Evolutionary conservation across 1,140 invertebrate genomes (phyloP).

Genomic region (Plodia interpunctella): DNA sequence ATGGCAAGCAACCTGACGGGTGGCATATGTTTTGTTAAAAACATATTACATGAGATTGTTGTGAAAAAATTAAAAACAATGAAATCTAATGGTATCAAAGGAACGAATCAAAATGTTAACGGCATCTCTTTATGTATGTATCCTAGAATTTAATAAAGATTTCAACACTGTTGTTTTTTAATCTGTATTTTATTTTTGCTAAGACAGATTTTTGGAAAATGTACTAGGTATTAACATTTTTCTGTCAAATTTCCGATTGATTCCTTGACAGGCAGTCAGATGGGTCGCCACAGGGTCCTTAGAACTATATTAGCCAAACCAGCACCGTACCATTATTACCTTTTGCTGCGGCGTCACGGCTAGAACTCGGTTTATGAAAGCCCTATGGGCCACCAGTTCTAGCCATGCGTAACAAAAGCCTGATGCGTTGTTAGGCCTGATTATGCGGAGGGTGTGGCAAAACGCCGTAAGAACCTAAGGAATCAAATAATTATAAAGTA

Average conservation of each 20-base stretch:
- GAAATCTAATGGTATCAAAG: no score
- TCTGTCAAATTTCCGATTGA: no score
- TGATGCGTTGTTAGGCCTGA: constrained; percentile 95
- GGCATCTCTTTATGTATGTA: no score
- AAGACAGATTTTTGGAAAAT: no score
- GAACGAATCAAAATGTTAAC: no score
- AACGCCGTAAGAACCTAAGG: constrained; percentile 88
- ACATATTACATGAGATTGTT: no score
- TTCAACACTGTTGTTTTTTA: no score
- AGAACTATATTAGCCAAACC: constrained; percentile 1
- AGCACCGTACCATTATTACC: constrained; percentile 31
- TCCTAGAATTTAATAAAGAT: no score
- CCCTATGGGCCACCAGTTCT: constrained; percentile 96
- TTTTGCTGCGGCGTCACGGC: constrained; percentile 91
- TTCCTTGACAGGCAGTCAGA: no score
- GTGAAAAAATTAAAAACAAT: no score
- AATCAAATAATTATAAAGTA: not conserved
- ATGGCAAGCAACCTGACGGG: not conserved
- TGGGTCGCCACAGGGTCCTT: not conserved
- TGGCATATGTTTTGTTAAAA: not conserved
- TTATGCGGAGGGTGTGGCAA: constrained; percentile 94
- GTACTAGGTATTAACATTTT: no score
- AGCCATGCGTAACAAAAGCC: constrained; percentile 99
- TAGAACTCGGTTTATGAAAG: constrained; percentile 96
- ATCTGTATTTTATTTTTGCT: no score